Base-by-base conservation (phyloP, 2,797 vertebrate species). In the Acanthurus lineatus region DNA sequence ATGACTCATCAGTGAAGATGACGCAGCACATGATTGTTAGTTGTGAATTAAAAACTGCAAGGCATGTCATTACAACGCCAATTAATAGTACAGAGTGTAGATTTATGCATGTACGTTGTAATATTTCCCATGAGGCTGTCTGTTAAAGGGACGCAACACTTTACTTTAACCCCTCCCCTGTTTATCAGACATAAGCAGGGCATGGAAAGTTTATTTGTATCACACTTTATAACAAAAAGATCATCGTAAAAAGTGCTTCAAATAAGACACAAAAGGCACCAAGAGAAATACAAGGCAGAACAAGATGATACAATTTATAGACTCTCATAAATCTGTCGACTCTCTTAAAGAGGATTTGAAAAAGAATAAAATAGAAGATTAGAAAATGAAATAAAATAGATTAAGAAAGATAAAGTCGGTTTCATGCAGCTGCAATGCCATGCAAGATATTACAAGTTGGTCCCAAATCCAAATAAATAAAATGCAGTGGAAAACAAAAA, bases 1-100 rank as follows among this genome's bases (percentile, higher is more conserved):
- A 74, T 91, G 89, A 93, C 17, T 92, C 89, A 92, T 81, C 77
- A 44, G 77, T 61, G 45, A 60, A 72, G 79, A 86, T 86, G 88
- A 88, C 67, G 79, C 88, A 91, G 89, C 75, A 70, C 66, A 77
- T 73, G 45, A 59, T 78, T 84, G 71, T 56, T 68, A 82, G 73
- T 77, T 84, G 72, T 79, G 77, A 83, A 83, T 76, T 25, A 19
- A 48, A 44, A 61, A 16, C 32, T 51, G 68, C 16, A 22, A 53
- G 67, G 61, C 16, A 22, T 62, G 61, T 22, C 52, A 54, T 68
- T 48, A 32, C 8, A 9, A 25, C 57, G 20, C 58, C 54, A 38
- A 2, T 65, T 40, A 58, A 22, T 63, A 66, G 58, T 54, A 40
- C 14, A n/a, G 76, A 14, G 14, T 59, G 10, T 59, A 17, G 12